These are phyloP conservation scores for Amorpha juglandis DNA, from an alignment of 2,888 invertebrate species.

Conservation along the genomic window DNA sequence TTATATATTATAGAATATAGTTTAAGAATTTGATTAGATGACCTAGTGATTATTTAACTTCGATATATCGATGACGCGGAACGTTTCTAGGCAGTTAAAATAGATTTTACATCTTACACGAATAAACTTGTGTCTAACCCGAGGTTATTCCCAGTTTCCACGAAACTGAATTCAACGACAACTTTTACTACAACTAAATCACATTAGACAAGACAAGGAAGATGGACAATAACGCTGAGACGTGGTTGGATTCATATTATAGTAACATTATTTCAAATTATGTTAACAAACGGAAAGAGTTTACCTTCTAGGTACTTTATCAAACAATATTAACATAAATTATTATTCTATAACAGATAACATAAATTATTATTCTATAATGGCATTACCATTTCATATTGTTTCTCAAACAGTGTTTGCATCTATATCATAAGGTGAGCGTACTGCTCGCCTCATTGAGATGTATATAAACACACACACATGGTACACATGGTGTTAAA, in stretches of 20 bases:
- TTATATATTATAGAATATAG: constrained; percentile 30
- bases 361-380: no score
- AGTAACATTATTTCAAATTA: neutral
- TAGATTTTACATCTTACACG: constrained; percentile 54
- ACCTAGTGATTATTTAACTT: constrained; percentile 47
- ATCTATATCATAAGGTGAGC: no score
- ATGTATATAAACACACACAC: no score
- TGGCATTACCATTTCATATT: no score
- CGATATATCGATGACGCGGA: constrained; percentile 53
- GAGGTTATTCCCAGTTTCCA: constrained; percentile 51
- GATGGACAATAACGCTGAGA: neutral
- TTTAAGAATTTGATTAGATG: constrained; percentile 36
- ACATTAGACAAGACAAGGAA: constrained; percentile 24
- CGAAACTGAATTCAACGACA: constrained; percentile 48
- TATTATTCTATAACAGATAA: no score
- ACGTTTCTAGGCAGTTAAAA: constrained; percentile 56
- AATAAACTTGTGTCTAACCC: constrained; percentile 55
- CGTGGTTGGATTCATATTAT: neutral
- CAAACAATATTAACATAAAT: no score
- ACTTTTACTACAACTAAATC: constrained; percentile 34
- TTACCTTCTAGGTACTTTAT: no score
- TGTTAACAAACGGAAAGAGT: no score
- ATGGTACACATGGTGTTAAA: no score
- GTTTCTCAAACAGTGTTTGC: no score
- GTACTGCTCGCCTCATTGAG: no score